Evolutionary conservation across 2,888 invertebrate species (phyloP), one percentile per base, ranked within the genome.

Genomic region (Cantharis flavilabris): DNA sequence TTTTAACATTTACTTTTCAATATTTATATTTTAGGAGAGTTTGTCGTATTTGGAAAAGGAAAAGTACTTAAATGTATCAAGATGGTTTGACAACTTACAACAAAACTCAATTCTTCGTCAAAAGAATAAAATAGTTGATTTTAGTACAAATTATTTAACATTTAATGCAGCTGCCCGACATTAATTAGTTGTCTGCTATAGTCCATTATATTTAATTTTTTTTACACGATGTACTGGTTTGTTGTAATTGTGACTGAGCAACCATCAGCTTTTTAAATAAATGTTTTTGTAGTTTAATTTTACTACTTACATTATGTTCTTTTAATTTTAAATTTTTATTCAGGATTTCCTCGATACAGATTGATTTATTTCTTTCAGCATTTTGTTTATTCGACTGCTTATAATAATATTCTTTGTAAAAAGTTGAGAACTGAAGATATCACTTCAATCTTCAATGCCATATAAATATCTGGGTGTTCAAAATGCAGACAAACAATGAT

Each of bases 81-180:
- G 95, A 82, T 95, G 95, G 95, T 94, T 92, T 81, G 94, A 93
- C 86, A 94, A 95, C 84, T 88, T 96, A 76, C 95, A 95, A 84
- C 92, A 93, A 77, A 91, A 93, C 76, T 90, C 92, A 0, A 90
- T 89, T 84, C 88, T 94, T n/a, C 90, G 93, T 73, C 89, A 89
- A 76, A 87, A 88, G 72, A 88, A 90, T 81, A 87, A 88, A 79
- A 64, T 89, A 10, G 85, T 91, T 74, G 87, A 90, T 84, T 91
- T 91, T 80, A 88, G 84, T 79, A 86, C 88, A 4, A 87, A 84
- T 83, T 88, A 86, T 82, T 82, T 88, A 77, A 82, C 82, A 62
- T 82, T 81, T 78, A 70, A 84, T 64, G 85, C 83, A 69, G 85
- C 86, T 72, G 82, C 82, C 28, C 82, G 80, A 75, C 85, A 85